Evolutionary conservation across 1,140 invertebrate species (phyloP).

Genomic region (Calycopis cecrops): DNA sequence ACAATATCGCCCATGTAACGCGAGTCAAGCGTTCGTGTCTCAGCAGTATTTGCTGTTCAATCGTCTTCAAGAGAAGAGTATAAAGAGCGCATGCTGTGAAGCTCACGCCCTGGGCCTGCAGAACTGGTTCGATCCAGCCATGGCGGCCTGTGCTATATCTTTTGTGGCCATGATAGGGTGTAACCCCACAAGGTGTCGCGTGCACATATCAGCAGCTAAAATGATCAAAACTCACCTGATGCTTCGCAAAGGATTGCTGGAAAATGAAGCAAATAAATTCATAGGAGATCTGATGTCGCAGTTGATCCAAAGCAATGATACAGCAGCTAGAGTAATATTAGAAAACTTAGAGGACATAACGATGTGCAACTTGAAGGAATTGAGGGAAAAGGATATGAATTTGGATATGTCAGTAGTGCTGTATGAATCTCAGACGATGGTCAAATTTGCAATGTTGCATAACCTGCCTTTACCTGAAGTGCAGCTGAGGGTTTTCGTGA

Average conservation of each 20-base stretch:
- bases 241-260: constrained; percentile 32
- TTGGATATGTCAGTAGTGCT: constrained; percentile 60
- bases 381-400: constrained; percentile 55
- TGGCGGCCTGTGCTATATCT: constrained; percentile 76
- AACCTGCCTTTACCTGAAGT: constrained; percentile 74
- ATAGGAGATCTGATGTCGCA: constrained; percentile 61
- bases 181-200: constrained; percentile 75
- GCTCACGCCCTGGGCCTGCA: constrained; percentile 77
- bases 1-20: constrained; percentile 79
- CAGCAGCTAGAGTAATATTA: constrained; percentile 56
- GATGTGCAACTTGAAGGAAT: constrained; percentile 37
- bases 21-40: constrained; percentile 71
- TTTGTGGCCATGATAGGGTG: constrained; percentile 80
- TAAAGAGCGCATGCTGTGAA: constrained; percentile 74
- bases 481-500: constrained; percentile 75
- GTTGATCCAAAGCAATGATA: constrained; percentile 57
- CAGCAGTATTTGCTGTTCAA: constrained; percentile 69
- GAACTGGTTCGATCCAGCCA: constrained; percentile 74
- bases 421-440: constrained; percentile 76
- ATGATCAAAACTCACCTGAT: constrained; percentile 59
- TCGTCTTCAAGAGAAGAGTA: constrained; percentile 62
- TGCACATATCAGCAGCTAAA: constrained; percentile 76
- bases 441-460: constrained; percentile 77
- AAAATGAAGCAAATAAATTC: constrained; percentile 55
- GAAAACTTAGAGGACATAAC: constrained; percentile 64